Conservation (phyloP, 2,113 vertebrate species). For the Trachemys scripta region DNA sequence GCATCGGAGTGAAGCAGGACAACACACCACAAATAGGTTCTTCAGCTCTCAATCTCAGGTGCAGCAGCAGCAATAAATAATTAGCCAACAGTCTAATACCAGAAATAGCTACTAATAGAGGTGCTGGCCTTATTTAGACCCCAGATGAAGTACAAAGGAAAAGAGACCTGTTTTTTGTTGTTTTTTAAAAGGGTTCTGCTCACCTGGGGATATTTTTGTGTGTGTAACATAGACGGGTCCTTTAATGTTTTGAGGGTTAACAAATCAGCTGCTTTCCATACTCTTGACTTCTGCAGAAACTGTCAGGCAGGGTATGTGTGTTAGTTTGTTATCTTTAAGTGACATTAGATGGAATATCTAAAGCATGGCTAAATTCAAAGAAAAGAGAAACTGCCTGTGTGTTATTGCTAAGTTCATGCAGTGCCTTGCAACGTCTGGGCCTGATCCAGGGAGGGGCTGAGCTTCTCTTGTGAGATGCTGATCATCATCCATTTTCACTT, state of each 20-base stretch:
- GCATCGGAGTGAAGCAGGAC: not conserved
- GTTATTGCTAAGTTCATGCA: not conserved
- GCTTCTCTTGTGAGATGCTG: not conserved
- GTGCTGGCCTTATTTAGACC: not conserved
- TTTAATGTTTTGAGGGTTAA: not conserved
- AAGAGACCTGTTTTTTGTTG: not conserved
- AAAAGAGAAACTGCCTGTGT: not conserved
- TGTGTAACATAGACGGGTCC: fast-evolving
- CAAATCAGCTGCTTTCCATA: no score
- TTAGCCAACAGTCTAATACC: not conserved
- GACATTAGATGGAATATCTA: not conserved
- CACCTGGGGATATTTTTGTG: not conserved
- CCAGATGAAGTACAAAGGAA: not conserved
- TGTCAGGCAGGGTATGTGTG: not conserved
- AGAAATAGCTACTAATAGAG: not conserved
- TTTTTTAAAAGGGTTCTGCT: not conserved
- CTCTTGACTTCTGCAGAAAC: not conserved
- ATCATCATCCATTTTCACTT: not conserved
- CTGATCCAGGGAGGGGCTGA: not conserved
- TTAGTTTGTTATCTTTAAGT: not conserved
- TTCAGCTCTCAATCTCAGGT: not conserved
- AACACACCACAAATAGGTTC: fast-evolving
- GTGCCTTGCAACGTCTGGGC: not conserved
- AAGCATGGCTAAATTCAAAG: not conserved
- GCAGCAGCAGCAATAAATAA: not conserved